Conservation (phyloP, 2,888 invertebrate species). For the Perizoma flavofasciatum region DNA sequence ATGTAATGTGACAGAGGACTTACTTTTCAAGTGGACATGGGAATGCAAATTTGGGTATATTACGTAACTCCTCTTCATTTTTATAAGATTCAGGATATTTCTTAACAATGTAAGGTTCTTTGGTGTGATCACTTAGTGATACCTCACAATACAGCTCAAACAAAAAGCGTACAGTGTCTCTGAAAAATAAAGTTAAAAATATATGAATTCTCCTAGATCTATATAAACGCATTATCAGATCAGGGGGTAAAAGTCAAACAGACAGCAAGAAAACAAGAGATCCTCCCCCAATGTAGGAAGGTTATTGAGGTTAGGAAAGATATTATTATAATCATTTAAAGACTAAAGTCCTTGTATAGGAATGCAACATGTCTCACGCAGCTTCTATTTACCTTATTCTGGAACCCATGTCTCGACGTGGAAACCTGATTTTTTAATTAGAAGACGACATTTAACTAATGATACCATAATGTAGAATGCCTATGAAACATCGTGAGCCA, state of each 20-base stretch:
- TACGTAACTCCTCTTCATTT: conserved; percentile 93
- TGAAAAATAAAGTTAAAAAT: conserved; percentile 57
- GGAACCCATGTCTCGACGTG: conserved; percentile 80
- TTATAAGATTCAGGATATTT: conserved; percentile 93
- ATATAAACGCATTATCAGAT: neutral
- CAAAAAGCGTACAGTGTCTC: conserved; percentile 90
- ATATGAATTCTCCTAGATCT: neutral
- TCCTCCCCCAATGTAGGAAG: neutral
- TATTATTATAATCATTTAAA: too few species aligned
- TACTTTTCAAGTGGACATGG: conserved; percentile 82
- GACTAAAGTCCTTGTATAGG: neutral
- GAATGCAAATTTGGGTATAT: conserved; percentile 96
- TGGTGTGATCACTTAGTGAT: conserved; percentile 85
- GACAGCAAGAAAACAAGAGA: neutral
- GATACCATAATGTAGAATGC: conserved; percentile 36
- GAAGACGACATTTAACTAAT: conserved; percentile 49
- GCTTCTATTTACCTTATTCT: conserved; percentile 65
- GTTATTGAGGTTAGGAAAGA: neutral
- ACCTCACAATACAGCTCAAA: conserved; percentile 94
- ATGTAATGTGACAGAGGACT: conserved; percentile 40
- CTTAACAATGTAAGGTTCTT: conserved; percentile 88
- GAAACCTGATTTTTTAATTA: conserved; percentile 63
- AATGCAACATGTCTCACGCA: neutral
- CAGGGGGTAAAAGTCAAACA: neutral
- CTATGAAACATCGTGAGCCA: conserved; percentile 68